Base-by-base conservation (phyloP, 37 sponge, comb jelly and placozoan genomes). In the Axinella damicornis region DNA sequence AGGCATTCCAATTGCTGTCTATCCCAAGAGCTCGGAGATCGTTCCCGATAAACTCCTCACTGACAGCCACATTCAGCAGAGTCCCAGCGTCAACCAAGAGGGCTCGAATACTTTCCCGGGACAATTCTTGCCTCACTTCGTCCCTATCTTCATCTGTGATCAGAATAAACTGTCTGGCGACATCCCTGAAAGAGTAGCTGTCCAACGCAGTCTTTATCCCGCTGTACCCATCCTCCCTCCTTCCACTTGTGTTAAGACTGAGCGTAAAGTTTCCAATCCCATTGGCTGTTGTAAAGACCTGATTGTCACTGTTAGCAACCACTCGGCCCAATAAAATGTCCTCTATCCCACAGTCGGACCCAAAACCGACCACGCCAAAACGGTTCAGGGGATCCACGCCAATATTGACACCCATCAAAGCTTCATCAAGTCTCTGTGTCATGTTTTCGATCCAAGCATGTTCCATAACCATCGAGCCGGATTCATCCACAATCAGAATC, bases 401-500 rank as follows among this genome's bases (percentile, higher is more conserved):
- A 27, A 90, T 83, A 25, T 40, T 66, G 0, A 68, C 21, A 31
- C 84, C 54, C 65, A 61, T 34, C 73, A 95, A 57, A 30, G 65
- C 62, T 6, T 62, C 15, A 36, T 96, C 96, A 1, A 96, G 66
- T 4, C 28, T 36, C 27, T 69, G 28, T 0, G 40, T 70, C 84
- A 96, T 82, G 13, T 57, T 60, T 0, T 79, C 58, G 2, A 96
- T 83, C 94, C 94, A 96, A 22, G 35, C 57, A 62, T 93, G 94
- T 63, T 96, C 94, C 57, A 55, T 68, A 0, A n/a, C 38, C 97
- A 96, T 96, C 25, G 97, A 93, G 19, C 92, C 79, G 0, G 94
- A 93, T 73, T 96, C 97, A 76, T 96, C 97, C 2, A 96, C 87
- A 1, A 96, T 31, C 31, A 96, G 67, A 15, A 93, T 59, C 0